These are phyloP conservation scores for Schizotus pectinicornis DNA, from an alignment of 2,888 invertebrate genomes.

Conservation along the genomic window DNA sequence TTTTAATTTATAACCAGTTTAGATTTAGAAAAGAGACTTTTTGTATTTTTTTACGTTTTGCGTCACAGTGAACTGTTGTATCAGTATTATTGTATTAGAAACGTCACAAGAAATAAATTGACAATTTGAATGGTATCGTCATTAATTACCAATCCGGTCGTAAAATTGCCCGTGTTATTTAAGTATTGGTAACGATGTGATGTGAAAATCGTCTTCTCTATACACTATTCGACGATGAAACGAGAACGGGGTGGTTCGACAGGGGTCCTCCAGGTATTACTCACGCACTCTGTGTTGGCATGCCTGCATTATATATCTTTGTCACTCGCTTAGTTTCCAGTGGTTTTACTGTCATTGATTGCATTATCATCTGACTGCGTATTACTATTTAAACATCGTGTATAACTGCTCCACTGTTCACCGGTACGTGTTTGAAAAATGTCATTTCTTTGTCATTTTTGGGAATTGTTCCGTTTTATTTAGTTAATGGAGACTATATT, in stretches of 20 bases:
- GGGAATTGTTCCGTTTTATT: background rate
- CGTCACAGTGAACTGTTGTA: conserved; percentile 20
- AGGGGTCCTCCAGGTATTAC: conserved; percentile 54
- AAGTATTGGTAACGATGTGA: conserved; percentile 25
- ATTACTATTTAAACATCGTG: conserved; percentile 34
- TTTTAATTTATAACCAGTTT: background rate
- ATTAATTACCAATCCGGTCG: conserved; percentile 21
- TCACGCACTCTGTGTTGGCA: conserved; percentile 60
- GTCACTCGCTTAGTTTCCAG: conserved; percentile 58
- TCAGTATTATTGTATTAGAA: conserved; percentile 20
- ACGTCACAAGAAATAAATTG: conserved; percentile 18
- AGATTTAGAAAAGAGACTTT: conserved; percentile 10
- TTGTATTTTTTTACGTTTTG: conserved; percentile 18
- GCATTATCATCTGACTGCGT: conserved; percentile 44
- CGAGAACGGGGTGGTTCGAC: conserved; percentile 25
- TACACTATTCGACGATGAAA: conserved; percentile 26
- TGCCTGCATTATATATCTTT: conserved; percentile 56
- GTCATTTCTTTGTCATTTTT: conserved; percentile 45
- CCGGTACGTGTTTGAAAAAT: conserved; percentile 49
- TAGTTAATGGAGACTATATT: background rate
- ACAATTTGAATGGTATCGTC: conserved; percentile 21
- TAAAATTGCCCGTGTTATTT: background rate
- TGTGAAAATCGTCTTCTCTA: conserved; percentile 18
- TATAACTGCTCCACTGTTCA: conserved; percentile 32
- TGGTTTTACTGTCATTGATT: conserved; percentile 43